Evolutionary conservation across 2,797 vertebrate genomes (phyloP).

Genomic region (Enteromius viviparus): DNA sequence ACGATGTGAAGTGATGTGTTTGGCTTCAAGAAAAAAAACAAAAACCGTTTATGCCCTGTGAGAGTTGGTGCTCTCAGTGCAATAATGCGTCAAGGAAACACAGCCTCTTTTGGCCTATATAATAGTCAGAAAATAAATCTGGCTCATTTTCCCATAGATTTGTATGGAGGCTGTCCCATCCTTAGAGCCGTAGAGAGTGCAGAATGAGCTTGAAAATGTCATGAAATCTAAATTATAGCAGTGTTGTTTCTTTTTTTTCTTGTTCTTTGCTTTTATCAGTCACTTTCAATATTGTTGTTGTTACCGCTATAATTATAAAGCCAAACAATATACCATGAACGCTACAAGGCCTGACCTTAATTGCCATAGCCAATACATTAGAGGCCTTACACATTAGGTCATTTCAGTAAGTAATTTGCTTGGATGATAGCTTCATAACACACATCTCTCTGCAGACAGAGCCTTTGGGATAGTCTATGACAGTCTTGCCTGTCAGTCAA

Average conservation of each 20-base stretch:
- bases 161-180: background rate
- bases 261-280: background rate
- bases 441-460: conserved; percentile 18
- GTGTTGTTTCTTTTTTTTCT: background rate
- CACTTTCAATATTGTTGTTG: background rate
- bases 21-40: conserved; percentile 1
- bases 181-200: background rate
- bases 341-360: background rate
- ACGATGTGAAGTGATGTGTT: conserved; percentile 29
- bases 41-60: conserved; percentile 16
- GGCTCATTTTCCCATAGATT: conserved; percentile 20
- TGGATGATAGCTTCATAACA: conserved; percentile 46
- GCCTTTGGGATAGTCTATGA: conserved; percentile 33
- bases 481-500: conserved; percentile 47
- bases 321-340: background rate
- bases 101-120: conserved; percentile 33
- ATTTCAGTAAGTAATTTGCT: conserved; percentile 42
- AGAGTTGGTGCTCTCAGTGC: conserved; percentile 23
- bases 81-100: conserved; percentile 40
- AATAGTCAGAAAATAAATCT: conserved; percentile 27
- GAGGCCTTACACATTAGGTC: conserved; percentile 24
- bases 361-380: conserved; percentile 29
- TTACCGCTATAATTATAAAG: conserved; percentile 9
- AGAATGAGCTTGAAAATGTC: background rate
- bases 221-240: conserved; percentile 15